These are phyloP conservation scores for Fissipunctia ypsillon DNA, from an alignment of 2,888 invertebrate species.

Conservation along the genomic window DNA sequence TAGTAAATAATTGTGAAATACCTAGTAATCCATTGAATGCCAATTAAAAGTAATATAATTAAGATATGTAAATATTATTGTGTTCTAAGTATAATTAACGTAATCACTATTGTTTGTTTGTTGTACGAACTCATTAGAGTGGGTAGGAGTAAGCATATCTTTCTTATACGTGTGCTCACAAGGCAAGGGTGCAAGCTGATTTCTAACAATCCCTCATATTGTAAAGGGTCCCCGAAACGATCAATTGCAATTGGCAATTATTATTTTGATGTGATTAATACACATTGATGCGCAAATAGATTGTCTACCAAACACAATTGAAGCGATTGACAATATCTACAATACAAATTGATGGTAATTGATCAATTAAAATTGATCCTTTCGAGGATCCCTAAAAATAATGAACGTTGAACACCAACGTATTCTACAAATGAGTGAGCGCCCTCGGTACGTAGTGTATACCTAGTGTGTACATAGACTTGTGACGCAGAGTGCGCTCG, in stretches of 20 bases:
- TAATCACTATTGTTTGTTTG: constrained; percentile 67
- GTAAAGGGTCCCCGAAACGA: no score
- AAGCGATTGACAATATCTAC: no score
- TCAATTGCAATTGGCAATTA: no score
- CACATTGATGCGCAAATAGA: no score
- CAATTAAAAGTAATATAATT: constrained; percentile 37
- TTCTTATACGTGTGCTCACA: background rate
- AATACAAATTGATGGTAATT: no score
- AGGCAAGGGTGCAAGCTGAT: background rate
- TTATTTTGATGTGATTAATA: no score
- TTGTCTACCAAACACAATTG: no score
- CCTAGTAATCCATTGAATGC: constrained; percentile 27
- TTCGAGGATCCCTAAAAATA: no score
- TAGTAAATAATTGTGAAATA: constrained; percentile 47
- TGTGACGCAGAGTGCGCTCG: constrained; percentile 36
- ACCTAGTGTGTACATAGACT: constrained; percentile 41
- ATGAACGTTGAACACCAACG: background rate
- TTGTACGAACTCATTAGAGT: constrained; percentile 53
- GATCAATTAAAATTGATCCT: no score
- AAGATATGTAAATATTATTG: constrained; percentile 65
- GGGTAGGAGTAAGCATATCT: constrained; percentile 46
- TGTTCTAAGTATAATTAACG: constrained; percentile 47
- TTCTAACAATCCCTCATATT: constrained; percentile 1
- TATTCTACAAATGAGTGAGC: constrained; percentile 1
- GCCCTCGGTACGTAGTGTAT: constrained; percentile 12